Percentiles rank a stretch among this genome's conserved stretches.
Conservation (phyloP, 2,113 vertebrate species). For the Xenus cinereus region DNA sequence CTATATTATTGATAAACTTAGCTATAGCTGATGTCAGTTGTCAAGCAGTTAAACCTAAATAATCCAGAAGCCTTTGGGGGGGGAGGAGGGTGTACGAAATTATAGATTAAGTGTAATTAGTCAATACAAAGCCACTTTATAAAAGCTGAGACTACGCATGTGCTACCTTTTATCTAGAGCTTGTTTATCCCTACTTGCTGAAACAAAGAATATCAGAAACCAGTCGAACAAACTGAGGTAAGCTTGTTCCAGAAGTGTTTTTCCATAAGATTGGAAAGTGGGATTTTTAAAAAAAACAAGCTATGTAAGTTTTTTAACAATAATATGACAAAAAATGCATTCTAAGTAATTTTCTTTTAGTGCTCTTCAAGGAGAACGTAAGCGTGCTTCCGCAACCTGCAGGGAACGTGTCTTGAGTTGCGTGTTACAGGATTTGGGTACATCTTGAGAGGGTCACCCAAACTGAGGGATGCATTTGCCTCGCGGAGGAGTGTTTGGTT, state of each 20-base stretch:
- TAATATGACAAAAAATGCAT: background rate
- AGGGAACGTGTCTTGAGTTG: background rate
- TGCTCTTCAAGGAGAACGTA: accelerated
- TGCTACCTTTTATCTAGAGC: background rate
- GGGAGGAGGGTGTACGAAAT: background rate
- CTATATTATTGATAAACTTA: background rate
- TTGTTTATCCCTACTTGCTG: background rate
- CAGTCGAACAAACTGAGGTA: background rate
- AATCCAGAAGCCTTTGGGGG: background rate
- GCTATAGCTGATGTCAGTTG: background rate
- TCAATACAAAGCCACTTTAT: background rate
- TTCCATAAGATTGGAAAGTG: background rate
- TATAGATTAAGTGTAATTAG: background rate
- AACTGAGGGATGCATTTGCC: background rate
- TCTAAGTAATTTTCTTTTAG: background rate
- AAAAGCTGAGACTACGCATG: background rate
- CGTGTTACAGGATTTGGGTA: background rate
- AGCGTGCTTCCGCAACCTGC: background rate
- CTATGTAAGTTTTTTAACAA: background rate
- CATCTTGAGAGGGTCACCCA: background rate
- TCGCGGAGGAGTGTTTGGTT: background rate
- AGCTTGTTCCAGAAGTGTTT: background rate
- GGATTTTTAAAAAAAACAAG: background rate
- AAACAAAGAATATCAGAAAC: background rate
- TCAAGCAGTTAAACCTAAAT: background rate